phyloP scores from a whole-genome alignment of 2,797 vertebrate genomes.

The Sebastes taczanowskii region DNA sequence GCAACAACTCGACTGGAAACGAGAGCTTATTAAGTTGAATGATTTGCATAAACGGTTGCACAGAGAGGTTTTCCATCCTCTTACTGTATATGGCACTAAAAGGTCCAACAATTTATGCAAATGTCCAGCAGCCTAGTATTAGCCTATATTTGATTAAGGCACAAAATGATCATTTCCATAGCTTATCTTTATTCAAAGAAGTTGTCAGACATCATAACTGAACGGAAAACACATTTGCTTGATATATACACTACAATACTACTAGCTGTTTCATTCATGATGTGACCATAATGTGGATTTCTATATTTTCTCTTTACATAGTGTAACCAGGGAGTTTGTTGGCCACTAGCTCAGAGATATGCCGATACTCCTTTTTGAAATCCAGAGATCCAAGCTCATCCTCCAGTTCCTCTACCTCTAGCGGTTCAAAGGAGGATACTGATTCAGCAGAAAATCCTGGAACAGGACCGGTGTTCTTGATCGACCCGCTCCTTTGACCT shows the following conservation, averaged over 20 bases:
- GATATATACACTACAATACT: not conserved
- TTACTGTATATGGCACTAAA: not conserved
- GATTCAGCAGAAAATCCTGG: conserved; percentile 71
- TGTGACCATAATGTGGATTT: not conserved
- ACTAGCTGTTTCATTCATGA: not conserved
- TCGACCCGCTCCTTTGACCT: conserved; percentile 46
- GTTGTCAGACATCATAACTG: not conserved
- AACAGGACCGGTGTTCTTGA: conserved; percentile 59
- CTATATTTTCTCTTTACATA: conserved; percentile 73
- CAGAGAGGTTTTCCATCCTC: conserved; percentile 1
- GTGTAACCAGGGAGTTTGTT: conserved; percentile 92
- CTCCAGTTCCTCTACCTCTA: conserved; percentile 66
- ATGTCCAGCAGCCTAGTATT: not conserved
- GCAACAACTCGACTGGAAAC: conserved; percentile 7
- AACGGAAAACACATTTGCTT: not conserved
- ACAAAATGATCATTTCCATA: not conserved
- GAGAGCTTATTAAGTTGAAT: not conserved
- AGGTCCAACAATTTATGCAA: not conserved
- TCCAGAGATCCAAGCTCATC: conserved; percentile 79
- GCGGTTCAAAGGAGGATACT: conserved; percentile 56
- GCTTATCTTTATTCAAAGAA: conserved; percentile 39
- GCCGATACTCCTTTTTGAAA: conserved; percentile 82
- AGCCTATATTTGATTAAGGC: not conserved
- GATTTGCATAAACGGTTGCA: conserved; percentile 27
- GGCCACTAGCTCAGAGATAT: conserved; percentile 88